phyloP scores from a whole-genome alignment of 2,888 invertebrate species.

The Aphrophora alni region DNA sequence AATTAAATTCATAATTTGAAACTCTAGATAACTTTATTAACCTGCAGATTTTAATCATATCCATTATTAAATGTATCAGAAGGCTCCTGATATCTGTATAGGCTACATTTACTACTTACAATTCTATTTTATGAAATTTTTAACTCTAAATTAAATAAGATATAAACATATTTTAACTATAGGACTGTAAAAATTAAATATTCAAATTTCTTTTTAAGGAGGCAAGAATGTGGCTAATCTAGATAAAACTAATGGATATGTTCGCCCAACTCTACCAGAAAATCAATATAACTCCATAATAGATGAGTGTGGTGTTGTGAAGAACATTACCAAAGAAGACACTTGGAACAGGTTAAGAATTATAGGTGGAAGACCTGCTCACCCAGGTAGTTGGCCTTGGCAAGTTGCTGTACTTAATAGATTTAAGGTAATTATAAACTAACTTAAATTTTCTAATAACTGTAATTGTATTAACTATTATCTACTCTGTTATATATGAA shows the following conservation, averaged over 20 bases:
- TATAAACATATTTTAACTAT: no score
- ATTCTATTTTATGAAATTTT: no score
- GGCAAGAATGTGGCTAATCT: neutral
- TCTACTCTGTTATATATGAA: no score
- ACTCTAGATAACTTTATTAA: no score
- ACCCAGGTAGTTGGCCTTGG: slow-evolving; percentile 92
- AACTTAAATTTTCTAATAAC: neutral
- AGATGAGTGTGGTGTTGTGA: slow-evolving; percentile 49
- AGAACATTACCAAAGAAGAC: slow-evolving; percentile 37
- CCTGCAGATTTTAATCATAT: no score
- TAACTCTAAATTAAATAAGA: no score
- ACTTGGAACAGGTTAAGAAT: slow-evolving; percentile 67
- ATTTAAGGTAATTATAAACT: slow-evolving; percentile 70
- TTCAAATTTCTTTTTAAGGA: neutral
- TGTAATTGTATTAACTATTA: neutral
- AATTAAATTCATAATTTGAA: no score
- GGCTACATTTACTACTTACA: no score
- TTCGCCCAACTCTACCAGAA: neutral
- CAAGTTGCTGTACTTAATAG: slow-evolving; percentile 90
- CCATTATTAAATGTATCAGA: no score
- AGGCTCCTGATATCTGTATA: no score
- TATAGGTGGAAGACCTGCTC: slow-evolving; percentile 83
- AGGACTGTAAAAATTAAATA: no score
- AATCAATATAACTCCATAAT: neutral
- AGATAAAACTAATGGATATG: neutral